phyloP scores from a whole-genome alignment of 2,113 vertebrate species.

The Ophthalmolycus amberensis region DNA sequence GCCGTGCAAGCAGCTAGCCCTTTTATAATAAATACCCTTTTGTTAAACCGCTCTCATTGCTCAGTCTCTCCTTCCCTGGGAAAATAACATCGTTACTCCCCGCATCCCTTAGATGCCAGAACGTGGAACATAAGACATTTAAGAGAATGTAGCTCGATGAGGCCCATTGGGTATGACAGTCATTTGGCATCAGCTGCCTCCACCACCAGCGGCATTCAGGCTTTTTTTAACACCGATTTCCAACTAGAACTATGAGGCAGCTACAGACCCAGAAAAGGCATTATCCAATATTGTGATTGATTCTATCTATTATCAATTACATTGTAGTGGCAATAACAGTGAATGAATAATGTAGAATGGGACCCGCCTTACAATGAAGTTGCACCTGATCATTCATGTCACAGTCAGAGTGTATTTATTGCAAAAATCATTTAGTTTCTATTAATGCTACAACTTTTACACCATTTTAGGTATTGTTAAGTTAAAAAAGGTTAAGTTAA shows the following conservation, averaged over 20 bases:
- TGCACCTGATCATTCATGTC: not conserved
- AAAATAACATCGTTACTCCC: too few relatives aligned
- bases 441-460: not conserved
- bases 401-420: not conserved
- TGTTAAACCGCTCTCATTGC: too few relatives aligned
- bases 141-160: not conserved
- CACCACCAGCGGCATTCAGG: not conserved
- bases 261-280: not conserved
- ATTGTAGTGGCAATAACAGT: not conserved
- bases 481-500: not conserved
- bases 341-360: not conserved
- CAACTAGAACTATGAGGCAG: not conserved
- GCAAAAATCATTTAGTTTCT: not conserved
- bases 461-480: not conserved
- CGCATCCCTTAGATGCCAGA: too few relatives aligned
- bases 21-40: too few relatives aligned
- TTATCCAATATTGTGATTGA: not conserved
- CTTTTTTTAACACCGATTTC: not conserved
- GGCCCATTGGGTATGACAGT: conserved; percentile 20
- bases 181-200: conserved; percentile 15
- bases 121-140: too few relatives aligned
- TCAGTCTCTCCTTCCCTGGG: too few relatives aligned
- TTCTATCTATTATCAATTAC: not conserved
- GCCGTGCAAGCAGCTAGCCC: too few relatives aligned
- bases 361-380: not conserved